Evolutionary conservation across 2,797 vertebrate genomes (phyloP).

Genomic region (Sebastes ruberrimus): DNA sequence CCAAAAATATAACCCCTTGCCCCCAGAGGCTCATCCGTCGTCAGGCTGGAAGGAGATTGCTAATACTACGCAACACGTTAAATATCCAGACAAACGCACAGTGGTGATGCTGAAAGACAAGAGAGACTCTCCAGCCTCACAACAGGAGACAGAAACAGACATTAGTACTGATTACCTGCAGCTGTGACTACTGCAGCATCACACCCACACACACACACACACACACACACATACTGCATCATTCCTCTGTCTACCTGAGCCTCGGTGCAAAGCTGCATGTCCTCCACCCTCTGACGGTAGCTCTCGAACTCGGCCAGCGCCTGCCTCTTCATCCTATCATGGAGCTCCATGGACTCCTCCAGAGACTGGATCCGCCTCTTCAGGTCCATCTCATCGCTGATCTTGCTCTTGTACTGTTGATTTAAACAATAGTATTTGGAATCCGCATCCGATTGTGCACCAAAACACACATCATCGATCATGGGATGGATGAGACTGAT

Average conservation of each 20-base stretch:
- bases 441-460: not conserved
- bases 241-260: conserved; percentile 76
- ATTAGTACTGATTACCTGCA: conserved; percentile 26
- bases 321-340: conserved; percentile 95
- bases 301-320: conserved; percentile 95
- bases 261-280: conserved; percentile 96
- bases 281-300: conserved; percentile 95
- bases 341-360: conserved; percentile 96
- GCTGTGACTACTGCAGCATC: conserved; percentile 19
- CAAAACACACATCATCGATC: not conserved
- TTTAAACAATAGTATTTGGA: not conserved
- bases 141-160: conserved; percentile 9
- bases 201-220: not conserved
- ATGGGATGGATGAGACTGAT: no score
- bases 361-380: conserved; percentile 93
- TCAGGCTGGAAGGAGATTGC: no score
- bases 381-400: conserved; percentile 95
- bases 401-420: conserved; percentile 91
- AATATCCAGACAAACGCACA: not conserved
- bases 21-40: no score
- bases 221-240: not conserved
- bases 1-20: no score
- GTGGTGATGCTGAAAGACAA: not conserved
- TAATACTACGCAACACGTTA: not conserved
- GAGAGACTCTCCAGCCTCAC: not conserved